Evolutionary conservation across 1,140 invertebrate species (phyloP), one percentile per base, ranked within the genome.

Genomic region (Elymnias hypermnestra): DNA sequence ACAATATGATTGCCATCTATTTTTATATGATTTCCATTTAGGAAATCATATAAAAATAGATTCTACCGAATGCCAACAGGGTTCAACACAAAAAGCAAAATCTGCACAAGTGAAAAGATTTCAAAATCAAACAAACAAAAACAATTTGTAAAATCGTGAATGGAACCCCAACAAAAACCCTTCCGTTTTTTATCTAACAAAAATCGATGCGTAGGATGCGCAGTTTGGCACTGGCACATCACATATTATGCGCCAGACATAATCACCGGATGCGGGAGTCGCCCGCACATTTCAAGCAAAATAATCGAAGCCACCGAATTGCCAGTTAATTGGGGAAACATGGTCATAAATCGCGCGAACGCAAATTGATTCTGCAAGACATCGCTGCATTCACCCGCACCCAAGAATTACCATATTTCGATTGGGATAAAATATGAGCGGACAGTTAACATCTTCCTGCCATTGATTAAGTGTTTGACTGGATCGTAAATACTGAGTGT

Each of bases 241-340:
- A 77, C 75, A 79, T 77, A 77, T 81, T 78, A 76, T 77, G 61
- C 67, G 48, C 60, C 59, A 65, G 72, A 58, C 67, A 61, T 82
- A 84, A 84, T 78, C 69, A 67, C 81, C 81, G 81, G 81, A 84
- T 84, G 81, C 81, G 81, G 81, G 81, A 78, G 73, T 71, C 72
- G 72, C 69, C 74, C 74, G 69, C 71, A 76, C 75, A 72, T 82
- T 77, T 79, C 72, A 72, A 59, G 75, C 79, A 67, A 82, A 83
- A 83, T 78, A 78, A 82, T 79, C 72, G 69, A 71, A 82, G 73
- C 77, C 72, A 78, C 75, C 75, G 79, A 82, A 83, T 82, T 74
- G 70, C 63, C 73, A 73, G 79, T 76, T 83, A 83, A 84, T 84
- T 82, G 77, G 58, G 42, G 67, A 63, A 68, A 79, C 77, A 81